phyloP scores from a whole-genome alignment of 2,113 vertebrate species.

The Manacus vitellinus region DNA sequence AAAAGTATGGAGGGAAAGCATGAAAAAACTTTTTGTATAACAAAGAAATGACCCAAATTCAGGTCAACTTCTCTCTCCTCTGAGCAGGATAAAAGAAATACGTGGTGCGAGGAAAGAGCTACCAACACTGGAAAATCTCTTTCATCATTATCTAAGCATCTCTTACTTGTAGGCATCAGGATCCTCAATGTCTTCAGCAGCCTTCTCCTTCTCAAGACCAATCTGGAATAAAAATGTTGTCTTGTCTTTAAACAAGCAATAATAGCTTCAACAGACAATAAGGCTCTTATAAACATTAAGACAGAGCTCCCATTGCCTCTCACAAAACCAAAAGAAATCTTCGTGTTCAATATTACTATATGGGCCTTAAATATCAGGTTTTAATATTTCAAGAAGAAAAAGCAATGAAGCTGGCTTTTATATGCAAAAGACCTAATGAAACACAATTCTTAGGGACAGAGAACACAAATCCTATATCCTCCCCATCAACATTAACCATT shows the following conservation, averaged over 20 bases:
- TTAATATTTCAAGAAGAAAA: background rate
- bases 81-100: background rate
- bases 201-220: constrained; percentile 74
- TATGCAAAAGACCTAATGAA: background rate
- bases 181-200: constrained; percentile 85
- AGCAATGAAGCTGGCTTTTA: background rate
- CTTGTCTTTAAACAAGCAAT: constrained; percentile 1
- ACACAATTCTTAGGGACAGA: background rate
- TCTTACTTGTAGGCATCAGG: constrained; percentile 84
- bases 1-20: background rate
- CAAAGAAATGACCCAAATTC: background rate
- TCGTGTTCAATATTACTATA: background rate
- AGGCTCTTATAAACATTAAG: background rate
- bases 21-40: background rate
- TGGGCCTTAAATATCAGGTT: background rate
- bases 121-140: background rate
- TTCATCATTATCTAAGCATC: background rate
- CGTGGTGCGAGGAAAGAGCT: background rate
- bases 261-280: background rate
- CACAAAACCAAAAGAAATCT: background rate
- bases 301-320: background rate
- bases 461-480: background rate
- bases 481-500: background rate
- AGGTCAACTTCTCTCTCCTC: background rate
- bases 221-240: constrained; percentile 61